Evolutionary conservation across 1,140 invertebrate species (phyloP), one percentile per base, ranked within the genome.

Genomic region (Euura lappo): DNA sequence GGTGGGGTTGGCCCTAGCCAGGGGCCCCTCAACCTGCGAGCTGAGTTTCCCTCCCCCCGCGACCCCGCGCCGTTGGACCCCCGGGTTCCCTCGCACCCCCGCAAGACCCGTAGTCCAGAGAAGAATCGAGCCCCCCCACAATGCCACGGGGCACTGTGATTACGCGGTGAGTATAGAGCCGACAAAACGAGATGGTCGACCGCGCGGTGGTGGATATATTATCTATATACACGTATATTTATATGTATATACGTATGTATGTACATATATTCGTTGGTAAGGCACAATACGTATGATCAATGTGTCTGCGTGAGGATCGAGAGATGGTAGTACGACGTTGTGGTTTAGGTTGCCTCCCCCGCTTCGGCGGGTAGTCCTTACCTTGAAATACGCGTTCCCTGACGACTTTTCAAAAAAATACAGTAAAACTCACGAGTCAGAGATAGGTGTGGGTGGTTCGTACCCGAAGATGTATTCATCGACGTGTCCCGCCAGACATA

Each of bases 111-210:
- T 72, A 8, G 51, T 79, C 75, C 69, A 28, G 72, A 72, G 78
- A 78, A 78, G 79, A 79, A 82, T 78, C 44, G 71, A 73, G 73
- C 77, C 78, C 78, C 76, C 70, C 60, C 69, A 73, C 77, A 80
- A 43, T 69, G 85, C 85, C 84, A 81, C 69, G 78, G 84, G 85
- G 85, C 86, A 86, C 86, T 86, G 83, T 85, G 84, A 87, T 87
- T 87, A 87, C 81, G 79, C 76, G 78, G 74, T 76, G 78, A 71
- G 76, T 78, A 79, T 76, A 78, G 75, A 79, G 80, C 83, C 83
- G 81, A 84, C 80, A 83, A 84, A 85, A 86, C 81, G 79, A 85
- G 79, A 85, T 81, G 80, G 45, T 71, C 69, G 68, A 70, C 28
- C 69, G 69, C 5, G 51, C 13, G 13, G 8, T n/a, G 6, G 51